These are phyloP conservation scores for Pteruthius melanotis DNA, from an alignment of 2,113 vertebrate genomes.

Conservation along the genomic window DNA sequence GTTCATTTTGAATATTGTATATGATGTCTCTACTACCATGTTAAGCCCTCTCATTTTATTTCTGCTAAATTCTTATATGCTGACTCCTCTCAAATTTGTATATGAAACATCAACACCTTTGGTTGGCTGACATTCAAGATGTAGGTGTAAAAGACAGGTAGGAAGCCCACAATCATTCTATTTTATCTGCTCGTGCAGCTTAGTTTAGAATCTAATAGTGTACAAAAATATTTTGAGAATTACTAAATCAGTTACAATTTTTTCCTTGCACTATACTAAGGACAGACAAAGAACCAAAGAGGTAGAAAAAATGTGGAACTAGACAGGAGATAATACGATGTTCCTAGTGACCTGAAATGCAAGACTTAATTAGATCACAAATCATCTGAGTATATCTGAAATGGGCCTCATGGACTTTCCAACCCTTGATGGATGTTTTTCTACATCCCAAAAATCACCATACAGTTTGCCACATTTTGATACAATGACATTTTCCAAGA, in stretches of 20 bases:
- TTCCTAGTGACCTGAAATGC: background rate
- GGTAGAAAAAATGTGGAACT: background rate
- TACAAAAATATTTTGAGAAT: background rate
- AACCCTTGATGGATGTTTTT: background rate
- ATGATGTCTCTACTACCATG: background rate
- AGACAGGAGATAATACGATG: background rate
- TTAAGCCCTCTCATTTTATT: background rate
- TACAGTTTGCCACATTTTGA: slow-evolving; percentile 5
- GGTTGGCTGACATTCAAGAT: background rate
- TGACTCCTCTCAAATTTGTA: background rate
- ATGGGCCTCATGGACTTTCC: background rate
- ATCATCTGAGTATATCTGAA: background rate
- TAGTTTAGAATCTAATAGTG: background rate
- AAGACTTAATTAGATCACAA: slow-evolving; percentile 1
- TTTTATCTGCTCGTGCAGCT: background rate
- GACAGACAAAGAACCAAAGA: background rate
- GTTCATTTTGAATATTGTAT: background rate
- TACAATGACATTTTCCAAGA: slow-evolving; percentile 2
- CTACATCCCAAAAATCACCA: background rate
- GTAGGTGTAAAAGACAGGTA: background rate
- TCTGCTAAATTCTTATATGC: background rate
- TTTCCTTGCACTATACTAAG: background rate
- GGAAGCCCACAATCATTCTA: background rate
- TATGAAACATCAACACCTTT: background rate
- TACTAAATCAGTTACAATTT: background rate